Base-by-base conservation (phyloP, 2,888 invertebrate genomes). In the Dryocosmus kuriphilus region DNA sequence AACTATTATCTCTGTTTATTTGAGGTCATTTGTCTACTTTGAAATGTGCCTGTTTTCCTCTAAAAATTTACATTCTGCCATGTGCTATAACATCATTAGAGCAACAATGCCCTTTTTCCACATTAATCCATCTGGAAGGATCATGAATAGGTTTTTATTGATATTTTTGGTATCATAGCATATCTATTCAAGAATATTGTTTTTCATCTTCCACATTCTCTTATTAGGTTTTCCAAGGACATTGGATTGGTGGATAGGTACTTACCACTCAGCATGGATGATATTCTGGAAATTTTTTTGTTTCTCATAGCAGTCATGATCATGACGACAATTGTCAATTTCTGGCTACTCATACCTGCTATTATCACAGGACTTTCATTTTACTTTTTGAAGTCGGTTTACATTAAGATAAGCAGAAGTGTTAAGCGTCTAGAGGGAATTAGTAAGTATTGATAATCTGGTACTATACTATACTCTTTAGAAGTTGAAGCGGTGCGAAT, bases 81-180 rank as follows among this genome's bases (percentile, higher is more conserved):
- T 98, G 97, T 97, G 98, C 90, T 91, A 93, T 24, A 93, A 95
- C 41, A 95, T 98, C 60, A 94, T 96, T 2, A 93, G 95, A n/a
- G 95, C 97, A 0, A 94, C 96, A 0, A 96, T 97, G 94, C 93
- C 94, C 24, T 98, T 98, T 92, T 98, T 98, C 92, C 97, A 97
- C 90, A 94, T 94, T 6, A 98, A 98, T 92, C 96, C 97, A 0
- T 95, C 95, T 0, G 96, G 96, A 0, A 92, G 96, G 63, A 96
- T 98, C 87, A 92, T 98, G 77, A 98, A 97, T 92, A 93, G 89
- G 89, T 89, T 82, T 76, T 9, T 71, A n/a, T 16, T 22, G 27
- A 35, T 32, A 30, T 76, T 65, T 55, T 61, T 27, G 14, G 16
- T 30, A 38, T n/a, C 35, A 19, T 60, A 8, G 3, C 16, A 22